phyloP scores from a whole-genome alignment of 2,888 invertebrate species.

The Trissolcus brochymenae region DNA sequence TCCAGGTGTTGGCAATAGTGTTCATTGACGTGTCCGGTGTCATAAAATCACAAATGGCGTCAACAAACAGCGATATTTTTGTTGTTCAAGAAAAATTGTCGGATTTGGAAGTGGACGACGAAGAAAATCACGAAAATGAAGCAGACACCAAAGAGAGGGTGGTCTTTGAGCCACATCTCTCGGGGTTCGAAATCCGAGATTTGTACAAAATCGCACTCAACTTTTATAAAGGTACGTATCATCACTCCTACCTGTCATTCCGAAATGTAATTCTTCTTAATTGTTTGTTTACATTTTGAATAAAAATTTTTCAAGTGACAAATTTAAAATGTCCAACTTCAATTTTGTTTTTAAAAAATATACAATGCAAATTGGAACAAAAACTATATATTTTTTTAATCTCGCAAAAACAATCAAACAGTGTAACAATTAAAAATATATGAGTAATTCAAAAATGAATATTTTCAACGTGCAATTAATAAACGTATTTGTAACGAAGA shows the following conservation, averaged over 20 bases:
- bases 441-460: too few relatives aligned
- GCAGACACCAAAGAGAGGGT: conserved; percentile 60
- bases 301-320: too few relatives aligned
- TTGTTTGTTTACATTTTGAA: not conserved
- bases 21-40: conserved; percentile 65
- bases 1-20: conserved; percentile 33
- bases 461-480: not conserved
- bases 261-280: not conserved
- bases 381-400: too few relatives aligned
- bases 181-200: conserved; percentile 79
- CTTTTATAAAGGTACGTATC: conserved; percentile 92
- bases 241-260: conserved; percentile 12
- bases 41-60: conserved; percentile 70
- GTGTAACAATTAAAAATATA: too few relatives aligned
- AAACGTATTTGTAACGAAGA: not conserved
- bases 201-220: conserved; percentile 92
- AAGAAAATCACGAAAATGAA: conserved; percentile 53
- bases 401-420: too few relatives aligned
- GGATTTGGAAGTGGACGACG: conserved; percentile 62
- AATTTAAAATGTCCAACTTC: too few relatives aligned
- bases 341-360: too few relatives aligned
- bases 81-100: conserved; percentile 64
- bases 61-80: conserved; percentile 65
- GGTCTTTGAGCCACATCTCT: conserved; percentile 71
- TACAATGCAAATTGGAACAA: too few relatives aligned